Conservation (phyloP, 2,113 vertebrate species). For the Scolopax mira region DNA sequence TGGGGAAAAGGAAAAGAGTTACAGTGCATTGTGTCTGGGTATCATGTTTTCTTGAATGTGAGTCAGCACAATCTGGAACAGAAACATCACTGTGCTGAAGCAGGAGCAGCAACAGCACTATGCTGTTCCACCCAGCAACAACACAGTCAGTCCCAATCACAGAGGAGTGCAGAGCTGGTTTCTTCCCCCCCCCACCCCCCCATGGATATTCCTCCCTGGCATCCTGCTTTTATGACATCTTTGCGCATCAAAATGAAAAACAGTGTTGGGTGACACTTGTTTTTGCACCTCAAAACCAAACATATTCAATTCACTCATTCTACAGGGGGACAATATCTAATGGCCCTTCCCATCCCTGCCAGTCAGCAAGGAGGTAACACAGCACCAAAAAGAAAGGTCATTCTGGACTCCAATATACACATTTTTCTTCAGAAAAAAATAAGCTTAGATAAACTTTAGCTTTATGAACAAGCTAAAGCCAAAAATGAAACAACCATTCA, state of each 20-base stretch:
- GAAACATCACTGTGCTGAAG: constrained; percentile 19
- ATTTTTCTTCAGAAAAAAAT: neutral
- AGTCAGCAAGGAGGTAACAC: neutral
- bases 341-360: neutral
- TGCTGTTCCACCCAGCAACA: constrained; percentile 58
- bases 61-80: constrained; percentile 61
- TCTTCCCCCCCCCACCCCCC: neutral
- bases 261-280: neutral
- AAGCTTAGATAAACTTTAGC: neutral
- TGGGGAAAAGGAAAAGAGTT: constrained; percentile 1
- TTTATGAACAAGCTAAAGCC: neutral
- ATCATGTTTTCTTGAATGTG: constrained; percentile 37
- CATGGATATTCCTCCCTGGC: neutral
- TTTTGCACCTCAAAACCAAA: neutral
- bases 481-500: neutral
- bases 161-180: constrained; percentile 30
- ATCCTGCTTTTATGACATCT: neutral
- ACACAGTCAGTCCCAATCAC: constrained; percentile 38
- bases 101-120: constrained; percentile 34
- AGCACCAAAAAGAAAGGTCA: neutral
- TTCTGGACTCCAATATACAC: neutral
- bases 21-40: neutral
- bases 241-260: neutral
- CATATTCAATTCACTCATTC: neutral
- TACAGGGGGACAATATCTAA: neutral